A percentile compares a stretch with the other conserved stretches of the same genome.
Conservation (phyloP, 1,140 invertebrate species). For the Calephelis virginiensis region DNA sequence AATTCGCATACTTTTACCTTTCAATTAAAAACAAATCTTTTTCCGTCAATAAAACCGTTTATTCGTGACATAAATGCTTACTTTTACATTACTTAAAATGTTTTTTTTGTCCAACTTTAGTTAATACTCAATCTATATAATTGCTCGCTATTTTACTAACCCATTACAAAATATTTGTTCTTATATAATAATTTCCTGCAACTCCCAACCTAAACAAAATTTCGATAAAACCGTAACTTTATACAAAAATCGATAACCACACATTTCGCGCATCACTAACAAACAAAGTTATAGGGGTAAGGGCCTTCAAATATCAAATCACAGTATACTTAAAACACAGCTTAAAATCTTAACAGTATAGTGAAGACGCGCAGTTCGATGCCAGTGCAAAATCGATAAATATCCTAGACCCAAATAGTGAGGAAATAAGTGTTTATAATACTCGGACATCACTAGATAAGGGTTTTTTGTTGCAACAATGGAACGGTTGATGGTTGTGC, state of each 20-base stretch:
- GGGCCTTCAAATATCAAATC: constrained; percentile 66
- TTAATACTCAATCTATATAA: too few species aligned
- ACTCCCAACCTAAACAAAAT: not conserved
- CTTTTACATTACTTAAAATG: too few species aligned
- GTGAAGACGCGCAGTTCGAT: constrained; percentile 48
- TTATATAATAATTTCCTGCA: too few species aligned
- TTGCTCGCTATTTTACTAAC: too few species aligned
- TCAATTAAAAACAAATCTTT: too few species aligned
- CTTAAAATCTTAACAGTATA: constrained; percentile 49
- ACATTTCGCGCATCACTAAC: constrained; percentile 39
- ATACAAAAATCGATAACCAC: constrained; percentile 20
- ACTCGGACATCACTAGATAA: constrained; percentile 34
- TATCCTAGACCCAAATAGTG: constrained; percentile 39
- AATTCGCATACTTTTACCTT: too few species aligned
- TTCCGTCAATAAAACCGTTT: too few species aligned
- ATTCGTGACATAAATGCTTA: too few species aligned
- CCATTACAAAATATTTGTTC: too few species aligned
- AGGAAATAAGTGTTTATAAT: constrained; percentile 38
- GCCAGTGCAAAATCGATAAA: constrained; percentile 35
- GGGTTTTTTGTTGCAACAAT: constrained; percentile 44
- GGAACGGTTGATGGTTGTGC: constrained; percentile 43
- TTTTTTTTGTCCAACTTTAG: too few species aligned
- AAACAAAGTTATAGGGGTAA: constrained; percentile 60
- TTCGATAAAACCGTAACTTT: not conserved
- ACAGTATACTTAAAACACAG: constrained; percentile 65